Percentiles rank a stretch among this genome's conserved stretches.
Evolutionary conservation across 2,113 vertebrate genomes (phyloP).

Genomic region (Nibea albiflora): DNA sequence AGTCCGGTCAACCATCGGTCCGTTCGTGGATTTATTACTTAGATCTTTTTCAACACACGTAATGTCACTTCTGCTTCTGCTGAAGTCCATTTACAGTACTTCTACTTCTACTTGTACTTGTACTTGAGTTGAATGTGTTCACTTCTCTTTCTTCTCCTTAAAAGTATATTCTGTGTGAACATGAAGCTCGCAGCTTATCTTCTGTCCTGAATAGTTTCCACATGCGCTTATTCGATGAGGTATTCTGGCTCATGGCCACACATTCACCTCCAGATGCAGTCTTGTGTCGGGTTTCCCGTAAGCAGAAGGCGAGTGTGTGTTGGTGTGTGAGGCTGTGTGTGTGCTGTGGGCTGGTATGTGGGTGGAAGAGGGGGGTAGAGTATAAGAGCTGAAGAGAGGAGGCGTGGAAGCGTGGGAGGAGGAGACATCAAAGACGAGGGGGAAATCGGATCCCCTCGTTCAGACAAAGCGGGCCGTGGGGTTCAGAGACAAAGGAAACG

Average conservation of each 20-base stretch:
- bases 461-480: conserved; percentile 67
- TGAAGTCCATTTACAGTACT: background rate
- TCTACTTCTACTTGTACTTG: background rate
- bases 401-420: conserved; percentile 68
- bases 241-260: conserved; percentile 29
- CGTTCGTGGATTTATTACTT: background rate
- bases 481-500: conserved; percentile 76
- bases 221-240: conserved; percentile 48
- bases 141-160: background rate
- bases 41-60: background rate
- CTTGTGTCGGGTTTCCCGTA: conserved; percentile 65
- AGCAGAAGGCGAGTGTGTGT: conserved; percentile 40
- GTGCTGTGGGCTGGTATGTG: conserved; percentile 15
- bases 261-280: conserved; percentile 56
- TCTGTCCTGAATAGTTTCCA: conserved; percentile 40
- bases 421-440: conserved; percentile 76
- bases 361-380: background rate
- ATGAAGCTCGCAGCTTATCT: background rate
- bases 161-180: background rate
- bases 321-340: conserved; percentile 5
- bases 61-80: background rate
- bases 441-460: conserved; percentile 76
- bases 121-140: background rate
- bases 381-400: conserved; percentile 20
- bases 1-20: background rate